Evolutionary conservation across 2,888 invertebrate genomes (phyloP).

Genomic region (Mechanitis mazaeus): DNA sequence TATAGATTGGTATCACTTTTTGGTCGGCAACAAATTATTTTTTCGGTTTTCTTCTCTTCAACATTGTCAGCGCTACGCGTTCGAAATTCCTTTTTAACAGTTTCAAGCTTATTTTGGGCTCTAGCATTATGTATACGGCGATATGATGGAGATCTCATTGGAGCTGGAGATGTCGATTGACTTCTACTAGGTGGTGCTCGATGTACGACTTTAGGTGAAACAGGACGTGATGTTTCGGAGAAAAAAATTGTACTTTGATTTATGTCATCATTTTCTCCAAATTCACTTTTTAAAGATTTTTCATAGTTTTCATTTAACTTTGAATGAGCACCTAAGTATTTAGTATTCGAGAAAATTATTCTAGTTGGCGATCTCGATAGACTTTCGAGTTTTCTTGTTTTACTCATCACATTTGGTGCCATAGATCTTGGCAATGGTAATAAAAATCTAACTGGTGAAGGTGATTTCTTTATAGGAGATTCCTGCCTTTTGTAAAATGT

Average conservation of each 20-base stretch:
- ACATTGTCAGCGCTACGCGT: constrained; percentile 81
- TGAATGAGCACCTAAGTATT: constrained; percentile 55
- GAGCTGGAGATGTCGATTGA: constrained; percentile 75
- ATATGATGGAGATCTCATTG: constrained; percentile 80
- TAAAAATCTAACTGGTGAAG: constrained; percentile 52
- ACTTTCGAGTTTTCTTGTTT: constrained; percentile 33
- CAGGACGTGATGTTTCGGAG: constrained; percentile 62
- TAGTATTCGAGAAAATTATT: constrained; percentile 58
- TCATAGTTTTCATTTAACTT: constrained; percentile 14
- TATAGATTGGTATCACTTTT: constrained; percentile 60
- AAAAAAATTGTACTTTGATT: constrained; percentile 52
- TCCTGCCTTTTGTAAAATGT: constrained; percentile 57
- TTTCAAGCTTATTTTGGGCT: constrained; percentile 53
- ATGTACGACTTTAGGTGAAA: constrained; percentile 56
- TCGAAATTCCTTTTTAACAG: constrained; percentile 66
- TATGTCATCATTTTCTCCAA: constrained; percentile 31
- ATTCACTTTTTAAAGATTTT: neutral
- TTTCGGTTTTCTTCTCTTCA: constrained; percentile 59
- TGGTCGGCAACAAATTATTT: constrained; percentile 41
- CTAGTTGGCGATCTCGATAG: constrained; percentile 50
- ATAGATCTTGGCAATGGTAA: constrained; percentile 55
- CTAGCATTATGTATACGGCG: constrained; percentile 78
- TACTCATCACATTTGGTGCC: constrained; percentile 52
- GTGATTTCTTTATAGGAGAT: constrained; percentile 33
- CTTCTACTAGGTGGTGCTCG: constrained; percentile 47